phyloP scores from a whole-genome alignment of 1,140 invertebrate species.

The Microplitis demolitor region DNA sequence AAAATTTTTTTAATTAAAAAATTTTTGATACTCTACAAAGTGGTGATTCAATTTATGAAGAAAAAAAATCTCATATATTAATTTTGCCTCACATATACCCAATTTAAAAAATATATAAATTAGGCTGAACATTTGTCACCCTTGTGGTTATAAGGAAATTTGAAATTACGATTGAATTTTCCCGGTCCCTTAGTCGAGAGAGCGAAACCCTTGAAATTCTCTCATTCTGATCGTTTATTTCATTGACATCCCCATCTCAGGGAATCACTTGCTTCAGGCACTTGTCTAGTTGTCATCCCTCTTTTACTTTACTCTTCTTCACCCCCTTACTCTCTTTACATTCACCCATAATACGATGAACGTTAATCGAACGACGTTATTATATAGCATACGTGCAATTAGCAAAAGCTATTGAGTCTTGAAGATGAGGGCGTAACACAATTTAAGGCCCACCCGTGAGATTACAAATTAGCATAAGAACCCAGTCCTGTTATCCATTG shows the following conservation, averaged over 20 bases:
- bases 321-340: not conserved
- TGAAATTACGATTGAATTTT: not conserved
- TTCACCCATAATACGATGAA: not conserved
- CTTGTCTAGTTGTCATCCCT: not conserved
- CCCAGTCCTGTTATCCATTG: not conserved
- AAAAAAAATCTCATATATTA: too few species aligned
- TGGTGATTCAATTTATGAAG: too few species aligned
- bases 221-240: not conserved
- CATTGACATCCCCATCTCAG: not conserved
- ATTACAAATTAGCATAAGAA: conserved; percentile 35
- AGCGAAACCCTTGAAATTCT: not conserved
- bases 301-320: not conserved
- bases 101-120: too few species aligned
- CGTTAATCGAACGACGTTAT: conserved; percentile 21
- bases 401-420: conserved; percentile 1
- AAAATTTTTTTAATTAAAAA: too few species aligned
- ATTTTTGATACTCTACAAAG: too few species aligned
- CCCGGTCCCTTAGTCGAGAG: not conserved
- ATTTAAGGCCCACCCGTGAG: conserved; percentile 32
- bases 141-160: too few species aligned
- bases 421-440: conserved; percentile 19
- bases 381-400: conserved; percentile 31
- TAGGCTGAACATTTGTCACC: too few species aligned
- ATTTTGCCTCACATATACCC: too few species aligned
- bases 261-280: not conserved